Evolutionary conservation across 2,113 vertebrate species (phyloP), one percentile per base, ranked within the genome.

Genomic region (Diadophis punctatus): DNA sequence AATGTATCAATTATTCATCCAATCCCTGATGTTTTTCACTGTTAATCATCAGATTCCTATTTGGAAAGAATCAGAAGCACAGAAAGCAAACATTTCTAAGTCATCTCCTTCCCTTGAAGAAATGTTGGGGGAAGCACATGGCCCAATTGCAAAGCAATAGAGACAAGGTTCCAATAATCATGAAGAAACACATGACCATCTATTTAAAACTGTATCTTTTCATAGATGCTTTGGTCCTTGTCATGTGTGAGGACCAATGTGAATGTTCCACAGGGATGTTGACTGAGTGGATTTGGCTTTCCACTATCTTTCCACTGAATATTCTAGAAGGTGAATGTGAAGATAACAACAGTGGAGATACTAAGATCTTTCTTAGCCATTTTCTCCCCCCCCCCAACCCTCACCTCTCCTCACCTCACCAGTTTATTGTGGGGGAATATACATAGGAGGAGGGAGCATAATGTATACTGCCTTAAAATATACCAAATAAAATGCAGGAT

Each of bases 321-420:
- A 52, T 25, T 58, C n/a, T 23, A 60, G 48, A 51, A 49, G 34
- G 34, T 39, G 4, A 34, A 74, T 92, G 2, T 86, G 39, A 86
- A 8, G 18, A 53, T 91, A 91, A 87, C 30, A 60, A 56, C 39
- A 87, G 30, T 34, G 34, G 84, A 52, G 85, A 30, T 92, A 20
- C 7, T 43, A 80, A 80, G 34, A 10, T 39, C 8, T 80, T 80
- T 20, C 7, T 43, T 39, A 3, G 18, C 34, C 74, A 23, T 80
- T 20, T 14, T 12, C 60, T n/a, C 3, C 58, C 25, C 9, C 3
- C 5, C 0, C 14, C 7, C 7, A 46, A 46, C 18, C 1, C 0
- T 34, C n/a, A 74, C 18, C 18, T 74, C 2, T 18, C 63, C 14
- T 80, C 34, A 22, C 74, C 74, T 80, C 16, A 20, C 8, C 20